Evolutionary conservation across 2,797 vertebrate genomes (phyloP).

Genomic region (Lagodon rhomboides): DNA sequence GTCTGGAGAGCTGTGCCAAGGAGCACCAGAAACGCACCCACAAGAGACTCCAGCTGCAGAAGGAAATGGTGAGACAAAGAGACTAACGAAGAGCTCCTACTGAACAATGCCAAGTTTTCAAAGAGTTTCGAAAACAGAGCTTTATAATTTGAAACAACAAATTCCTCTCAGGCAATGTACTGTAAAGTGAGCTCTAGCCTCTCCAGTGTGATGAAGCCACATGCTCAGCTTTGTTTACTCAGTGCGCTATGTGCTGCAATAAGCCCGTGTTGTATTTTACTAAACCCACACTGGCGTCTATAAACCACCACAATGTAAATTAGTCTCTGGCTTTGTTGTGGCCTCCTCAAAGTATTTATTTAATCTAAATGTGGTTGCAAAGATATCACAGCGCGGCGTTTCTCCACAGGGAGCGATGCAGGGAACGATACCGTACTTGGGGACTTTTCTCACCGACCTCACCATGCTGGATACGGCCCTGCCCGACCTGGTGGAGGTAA

Average conservation of each 20-base stretch:
- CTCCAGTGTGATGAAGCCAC: conserved; percentile 32
- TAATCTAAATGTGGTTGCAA: background rate
- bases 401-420: conserved; percentile 92
- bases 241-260: conserved; percentile 34
- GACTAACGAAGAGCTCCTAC: conserved; percentile 10
- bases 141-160: conserved; percentile 47
- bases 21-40: conserved; percentile 96
- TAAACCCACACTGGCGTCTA: conserved; percentile 36
- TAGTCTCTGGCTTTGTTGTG: conserved; percentile 27
- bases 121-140: conserved; percentile 34
- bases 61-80: conserved; percentile 89
- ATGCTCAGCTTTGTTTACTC: conserved; percentile 58
- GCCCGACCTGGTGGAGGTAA: conserved; percentile 92
- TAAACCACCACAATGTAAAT: conserved; percentile 35
- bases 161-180: conserved; percentile 55
- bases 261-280: conserved; percentile 36
- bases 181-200: conserved; percentile 44
- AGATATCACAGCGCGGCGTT: conserved; percentile 21
- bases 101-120: conserved; percentile 8
- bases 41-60: conserved; percentile 93
- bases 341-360: conserved; percentile 19
- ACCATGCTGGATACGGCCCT: conserved; percentile 97
- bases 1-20: conserved; percentile 93
- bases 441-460: conserved; percentile 94
- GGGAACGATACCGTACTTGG: conserved; percentile 95